Evolutionary conservation across 1,140 invertebrate genomes (phyloP), one percentile per base, ranked within the genome.

Genomic region (Dendrolimus punctatus): DNA sequence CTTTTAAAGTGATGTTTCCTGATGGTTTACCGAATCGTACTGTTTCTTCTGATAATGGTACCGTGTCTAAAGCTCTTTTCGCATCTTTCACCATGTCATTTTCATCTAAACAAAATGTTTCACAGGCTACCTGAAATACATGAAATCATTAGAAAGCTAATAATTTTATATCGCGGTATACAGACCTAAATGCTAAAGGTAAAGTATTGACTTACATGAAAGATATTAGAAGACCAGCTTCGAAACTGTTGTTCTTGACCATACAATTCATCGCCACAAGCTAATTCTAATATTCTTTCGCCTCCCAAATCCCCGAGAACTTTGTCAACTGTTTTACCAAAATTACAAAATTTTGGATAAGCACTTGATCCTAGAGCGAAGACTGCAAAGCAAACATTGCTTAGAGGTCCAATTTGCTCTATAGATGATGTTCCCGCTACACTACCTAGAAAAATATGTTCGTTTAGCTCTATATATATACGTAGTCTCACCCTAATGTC

Each of bases 341-440:
- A 99, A 39, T 96, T 94, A 76, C 96, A 98, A 77, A 98, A 99
- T 73, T 98, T 98, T 0, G 97, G 97, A 88, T 99, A 99, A 1
- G 97, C 97, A 60, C 95, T 96, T 3, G 97, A 98, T 7, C 98
- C 98, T 4, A 99, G 82, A 0, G 93, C 97, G 80, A 99, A 99
- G 2, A 99, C 96, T 0, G 96, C 96, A 76, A 95, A 99, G 76
- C 96, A 92, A 9, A 97, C 94, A 64, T 97, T 98, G 69, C 94
- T 95, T 1, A 97, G 82, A 6, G 95, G 94, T 9, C 95, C 95
- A 73, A 96, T 95, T 57, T 91, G 93, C 69, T 95, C 94, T 62
- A 93, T 92, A n/a, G 91, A 88, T 64, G 94, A 92, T 8, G 92
- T 91, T 59, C 94, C 94, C 36, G 63, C 68, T 46, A 76, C 54